Base-by-base conservation (phyloP, 2,888 invertebrate genomes). In the Luffia ferchaultella region DNA sequence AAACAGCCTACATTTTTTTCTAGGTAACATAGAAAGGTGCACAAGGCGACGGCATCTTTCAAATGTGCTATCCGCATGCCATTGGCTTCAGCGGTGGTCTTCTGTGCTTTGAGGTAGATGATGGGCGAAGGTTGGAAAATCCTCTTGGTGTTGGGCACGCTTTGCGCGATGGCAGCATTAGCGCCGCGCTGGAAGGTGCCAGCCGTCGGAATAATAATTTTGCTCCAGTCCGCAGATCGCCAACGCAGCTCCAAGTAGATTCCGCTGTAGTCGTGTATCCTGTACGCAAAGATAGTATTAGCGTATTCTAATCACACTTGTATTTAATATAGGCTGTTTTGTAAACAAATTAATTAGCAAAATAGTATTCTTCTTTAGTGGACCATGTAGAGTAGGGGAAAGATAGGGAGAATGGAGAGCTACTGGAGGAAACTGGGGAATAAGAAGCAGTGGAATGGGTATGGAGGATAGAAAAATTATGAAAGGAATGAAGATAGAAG, bases 51-150 rank as follows among this genome's bases (percentile, higher is more conserved):
- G 0, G 93, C 96, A 73, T 98, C 98, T 49, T 92, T 86, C 49
- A 97, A 79, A 67, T 97, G 96, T 0, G 96, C 93, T 48, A 80
- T 86, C 57, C 88, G 87, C 95, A 97, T 96, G 46, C 95, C 95
- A 49, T 86, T 82, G 18, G 88, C 87, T 74, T 96, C 96, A 0
- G 88, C 86, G 0, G 82, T 73, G 65, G 96, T 97, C 76, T 98
- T 98, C 58, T 91, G 87, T 0, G 96, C 94, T 67, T 96, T 96
- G 77, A 96, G 80, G 53, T 89, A 86, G 48, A 95, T 90, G 40
- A 97, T 90, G 0, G 96, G 96, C 0, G 96, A 96, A 2, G 90
- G 83, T 52, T 85, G 84, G 54, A 87, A 82, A 42, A 90, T 62
- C 16, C 87, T 65, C 62, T 90, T 89, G 20, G 86, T 77, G 20